phyloP scores from a whole-genome alignment of 2,797 vertebrate species.

The Eospalax fontanierii region DNA sequence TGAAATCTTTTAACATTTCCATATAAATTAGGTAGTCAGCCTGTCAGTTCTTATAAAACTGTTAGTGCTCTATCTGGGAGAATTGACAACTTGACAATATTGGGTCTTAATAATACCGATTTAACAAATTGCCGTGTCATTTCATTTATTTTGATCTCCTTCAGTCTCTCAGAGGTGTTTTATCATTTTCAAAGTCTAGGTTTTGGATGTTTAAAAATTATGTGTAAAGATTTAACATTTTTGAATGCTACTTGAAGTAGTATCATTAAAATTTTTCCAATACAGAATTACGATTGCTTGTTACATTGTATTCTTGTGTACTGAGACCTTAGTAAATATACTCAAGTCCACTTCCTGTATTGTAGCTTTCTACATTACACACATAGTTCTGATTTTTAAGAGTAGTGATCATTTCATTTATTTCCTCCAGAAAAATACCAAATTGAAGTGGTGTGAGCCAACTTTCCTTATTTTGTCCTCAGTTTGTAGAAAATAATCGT shows the following conservation, averaged over 20 bases:
- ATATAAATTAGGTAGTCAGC: background rate
- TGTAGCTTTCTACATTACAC: background rate
- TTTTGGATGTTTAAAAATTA: background rate
- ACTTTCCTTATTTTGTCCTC: background rate
- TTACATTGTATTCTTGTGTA: background rate
- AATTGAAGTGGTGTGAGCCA: background rate
- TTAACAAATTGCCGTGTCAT: background rate
- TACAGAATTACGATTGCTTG: background rate
- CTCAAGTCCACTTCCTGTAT: background rate
- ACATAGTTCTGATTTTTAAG: background rate
- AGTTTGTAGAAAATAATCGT: background rate
- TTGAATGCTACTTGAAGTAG: background rate
- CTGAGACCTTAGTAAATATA: background rate
- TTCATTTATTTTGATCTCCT: background rate
- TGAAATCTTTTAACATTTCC: background rate
- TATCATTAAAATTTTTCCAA: background rate
- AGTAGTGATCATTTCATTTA: background rate
- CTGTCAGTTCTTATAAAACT: background rate
- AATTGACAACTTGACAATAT: slow-evolving; percentile 13
- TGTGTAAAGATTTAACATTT: background rate
- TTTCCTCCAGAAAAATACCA: background rate
- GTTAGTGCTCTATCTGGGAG: background rate
- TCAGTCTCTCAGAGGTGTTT: background rate
- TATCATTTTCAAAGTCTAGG: background rate
- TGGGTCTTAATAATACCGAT: background rate